Percentiles rank a stretch among this genome's conserved stretches.
These are phyloP conservation scores for Parazoanthus swiftii DNA, from an alignment of 92 coral and sea anemone genomes.

Conservation along the genomic window DNA sequence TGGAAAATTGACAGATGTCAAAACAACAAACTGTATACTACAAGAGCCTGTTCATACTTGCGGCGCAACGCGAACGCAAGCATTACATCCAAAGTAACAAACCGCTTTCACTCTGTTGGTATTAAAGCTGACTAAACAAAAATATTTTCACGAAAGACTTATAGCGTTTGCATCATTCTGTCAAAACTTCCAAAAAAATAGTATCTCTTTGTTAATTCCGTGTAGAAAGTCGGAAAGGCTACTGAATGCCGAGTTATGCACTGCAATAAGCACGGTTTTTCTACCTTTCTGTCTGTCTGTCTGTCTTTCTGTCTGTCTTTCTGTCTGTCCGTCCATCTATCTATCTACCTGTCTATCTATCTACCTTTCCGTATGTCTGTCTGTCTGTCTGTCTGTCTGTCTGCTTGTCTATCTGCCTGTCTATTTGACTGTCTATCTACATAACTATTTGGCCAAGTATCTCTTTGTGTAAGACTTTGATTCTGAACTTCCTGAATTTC, in stretches of 20 bases:
- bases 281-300: neutral
- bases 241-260: neutral
- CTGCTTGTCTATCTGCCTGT: neutral
- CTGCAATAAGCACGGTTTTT: neutral
- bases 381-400: neutral
- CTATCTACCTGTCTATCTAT: too few species aligned
- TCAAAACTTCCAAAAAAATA: neutral
- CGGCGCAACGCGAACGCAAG: neutral
- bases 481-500: neutral
- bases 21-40: too few species aligned
- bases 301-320: neutral
- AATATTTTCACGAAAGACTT: neutral
- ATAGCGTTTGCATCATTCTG: neutral
- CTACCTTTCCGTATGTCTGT: neutral
- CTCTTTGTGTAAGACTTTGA: neutral
- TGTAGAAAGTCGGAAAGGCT: neutral
- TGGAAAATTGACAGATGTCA: too few species aligned
- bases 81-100: neutral
- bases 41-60: neutral
- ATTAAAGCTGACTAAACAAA: neutral
- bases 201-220: too few species aligned
- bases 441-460: neutral
- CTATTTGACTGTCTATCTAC: too few species aligned
- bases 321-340: neutral
- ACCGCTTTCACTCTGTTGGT: neutral